phyloP scores from a whole-genome alignment of 2,888 invertebrate genomes.

The Thecocarcelia acutangulata region DNA sequence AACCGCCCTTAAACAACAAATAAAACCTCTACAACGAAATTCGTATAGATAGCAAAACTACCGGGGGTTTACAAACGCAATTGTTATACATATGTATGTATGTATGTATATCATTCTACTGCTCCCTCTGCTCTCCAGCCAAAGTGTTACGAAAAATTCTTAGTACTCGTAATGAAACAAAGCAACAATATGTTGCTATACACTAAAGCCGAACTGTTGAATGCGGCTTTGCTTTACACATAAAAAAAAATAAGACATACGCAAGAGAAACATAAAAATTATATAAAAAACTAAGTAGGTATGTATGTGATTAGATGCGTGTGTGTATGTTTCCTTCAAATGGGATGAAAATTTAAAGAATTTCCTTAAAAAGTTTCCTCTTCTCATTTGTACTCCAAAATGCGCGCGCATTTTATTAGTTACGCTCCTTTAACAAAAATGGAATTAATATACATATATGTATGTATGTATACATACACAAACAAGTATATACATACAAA shows the following conservation, averaged over 20 bases:
- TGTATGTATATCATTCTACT: conserved; percentile 26
- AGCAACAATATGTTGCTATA: conserved; percentile 63
- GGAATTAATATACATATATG: too few relatives aligned
- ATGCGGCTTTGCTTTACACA: conserved; percentile 72
- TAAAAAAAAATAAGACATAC: conserved; percentile 40
- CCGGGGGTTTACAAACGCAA: conserved; percentile 51
- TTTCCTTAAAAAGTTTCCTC: conserved; percentile 15
- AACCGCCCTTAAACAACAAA: conserved; percentile 56
- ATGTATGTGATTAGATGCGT: not conserved
- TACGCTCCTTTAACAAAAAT: conserved; percentile 7
- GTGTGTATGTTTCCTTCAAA: not conserved
- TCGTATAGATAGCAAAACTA: conserved; percentile 27
- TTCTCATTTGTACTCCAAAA: not conserved
- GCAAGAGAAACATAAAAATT: conserved; percentile 5
- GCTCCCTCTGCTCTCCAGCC: not conserved
- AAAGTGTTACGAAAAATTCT: not conserved
- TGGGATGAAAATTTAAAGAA: conserved; percentile 14
- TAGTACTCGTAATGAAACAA: conserved; percentile 39
- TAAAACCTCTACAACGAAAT: conserved; percentile 26
- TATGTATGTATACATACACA: too few relatives aligned
- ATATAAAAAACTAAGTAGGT: conserved; percentile 8
- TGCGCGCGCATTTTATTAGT: conserved; percentile 47
- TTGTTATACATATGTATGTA: not conserved
- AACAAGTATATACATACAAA: too few relatives aligned
- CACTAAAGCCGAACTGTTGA: conserved; percentile 77